Evolutionary conservation across 2,888 invertebrate species (phyloP), one percentile per base, ranked within the genome.

Genomic region (Spicauda simplicius): DNA sequence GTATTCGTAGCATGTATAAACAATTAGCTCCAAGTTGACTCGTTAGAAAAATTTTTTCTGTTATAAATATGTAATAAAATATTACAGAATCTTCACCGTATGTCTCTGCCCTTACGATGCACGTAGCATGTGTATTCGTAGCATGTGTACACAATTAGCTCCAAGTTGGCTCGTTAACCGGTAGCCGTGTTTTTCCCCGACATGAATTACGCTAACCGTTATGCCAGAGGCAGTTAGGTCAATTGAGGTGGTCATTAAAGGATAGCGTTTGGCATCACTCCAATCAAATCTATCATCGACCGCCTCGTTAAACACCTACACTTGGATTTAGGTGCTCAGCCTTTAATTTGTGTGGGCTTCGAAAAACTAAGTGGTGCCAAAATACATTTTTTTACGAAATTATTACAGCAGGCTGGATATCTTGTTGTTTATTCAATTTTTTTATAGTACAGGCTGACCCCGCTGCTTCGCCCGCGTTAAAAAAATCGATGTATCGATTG

Each of bases 161-260:
- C 54, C 62, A 54, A 62, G 62, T 62, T 62, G 62, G 62, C 62
- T 62, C 62, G 62, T 54, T 62, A 41, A 41, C 41, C 41, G 62
- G 62, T 54, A 41, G 41, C 62, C 54, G 54, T 62, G 62, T 62
- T 62, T 62, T 62, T 62, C 62, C 53, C 59, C 54, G 55, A 33
- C 60, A 66, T 66, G 60, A 56, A 67, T 54, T 61, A 52, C 66
- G 66, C 60, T 55, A 66, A 55, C 55, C 66, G 66, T 66, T 60
- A 60, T 55, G 66, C 66, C 66, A 33, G 66, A 48, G 56, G 66
- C 66, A 67, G 66, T 61, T 67, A 52, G 66, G 66, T 67, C 66
- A 67, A 67, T 67, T 50, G 66, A 67, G 61, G 56, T 67, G 66
- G 66, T 67, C 66, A 67, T 67, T 67, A 67, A 67, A 67, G 67